Conservation (phyloP, 2,888 invertebrate genomes). For the Xylota sylvarum region DNA sequence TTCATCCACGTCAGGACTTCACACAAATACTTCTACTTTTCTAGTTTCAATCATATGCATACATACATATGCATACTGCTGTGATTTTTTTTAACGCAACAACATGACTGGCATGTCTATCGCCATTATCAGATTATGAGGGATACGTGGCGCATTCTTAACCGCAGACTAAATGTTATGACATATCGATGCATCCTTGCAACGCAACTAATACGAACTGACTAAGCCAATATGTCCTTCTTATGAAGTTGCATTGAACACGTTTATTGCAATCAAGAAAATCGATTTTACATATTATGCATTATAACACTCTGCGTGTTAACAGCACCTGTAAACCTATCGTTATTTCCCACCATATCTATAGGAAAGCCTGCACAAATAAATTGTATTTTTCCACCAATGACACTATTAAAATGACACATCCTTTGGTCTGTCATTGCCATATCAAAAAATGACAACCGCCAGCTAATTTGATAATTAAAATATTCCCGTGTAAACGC, state of each 20-base stretch:
- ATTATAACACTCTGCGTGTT: neutral
- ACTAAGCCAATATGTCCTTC: too few species aligned
- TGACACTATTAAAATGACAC: slow-evolving; percentile 34
- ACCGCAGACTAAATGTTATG: too few species aligned
- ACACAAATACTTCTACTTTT: too few species aligned
- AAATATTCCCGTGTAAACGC: slow-evolving; percentile 60
- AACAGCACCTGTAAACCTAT: neutral
- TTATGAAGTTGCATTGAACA: neutral
- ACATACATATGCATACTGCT: too few species aligned
- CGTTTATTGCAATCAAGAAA: slow-evolving; percentile 1
- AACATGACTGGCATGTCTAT: too few species aligned
- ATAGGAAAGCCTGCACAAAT: neutral
- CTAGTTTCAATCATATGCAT: too few species aligned
- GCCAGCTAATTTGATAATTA: slow-evolving; percentile 71
- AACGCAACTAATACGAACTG: too few species aligned
- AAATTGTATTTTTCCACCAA: neutral
- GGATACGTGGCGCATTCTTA: too few species aligned
- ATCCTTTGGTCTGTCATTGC: slow-evolving; percentile 12
- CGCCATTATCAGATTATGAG: too few species aligned
- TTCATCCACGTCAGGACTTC: too few species aligned
- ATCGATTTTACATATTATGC: slow-evolving; percentile 13
- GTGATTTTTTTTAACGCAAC: too few species aligned
- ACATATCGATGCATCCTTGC: too few species aligned
- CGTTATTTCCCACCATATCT: slow-evolving; percentile 9
- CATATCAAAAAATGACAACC: slow-evolving; percentile 34